These are phyloP conservation scores for Eulemur rubriventer DNA, from an alignment of 2,797 vertebrate species.

Conservation along the genomic window DNA sequence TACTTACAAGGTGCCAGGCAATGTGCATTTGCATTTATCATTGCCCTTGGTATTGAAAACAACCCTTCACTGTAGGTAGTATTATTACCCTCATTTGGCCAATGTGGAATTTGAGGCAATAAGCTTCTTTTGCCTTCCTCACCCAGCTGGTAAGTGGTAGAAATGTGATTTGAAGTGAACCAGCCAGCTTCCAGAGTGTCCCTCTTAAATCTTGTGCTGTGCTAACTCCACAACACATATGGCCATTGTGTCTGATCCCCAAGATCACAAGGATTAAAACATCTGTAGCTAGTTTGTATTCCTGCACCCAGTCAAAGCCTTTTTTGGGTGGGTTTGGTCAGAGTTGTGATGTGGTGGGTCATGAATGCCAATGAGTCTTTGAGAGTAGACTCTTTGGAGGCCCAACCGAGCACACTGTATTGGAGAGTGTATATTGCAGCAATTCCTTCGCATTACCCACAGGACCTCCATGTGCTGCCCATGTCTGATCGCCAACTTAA, in stretches of 20 bases:
- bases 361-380: background rate
- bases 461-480: background rate
- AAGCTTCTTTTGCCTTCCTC: background rate
- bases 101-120: background rate
- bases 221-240: background rate
- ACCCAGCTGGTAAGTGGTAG: background rate
- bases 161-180: background rate
- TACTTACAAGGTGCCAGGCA: background rate
- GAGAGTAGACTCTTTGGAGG: background rate
- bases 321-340: background rate
- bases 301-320: background rate
- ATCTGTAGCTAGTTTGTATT: background rate
- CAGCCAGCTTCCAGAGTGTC: background rate
- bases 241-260: background rate
- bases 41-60: conserved; percentile 3
- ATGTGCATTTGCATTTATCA: background rate
- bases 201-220: background rate
- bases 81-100: background rate
- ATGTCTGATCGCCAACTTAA: background rate
- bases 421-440: background rate
- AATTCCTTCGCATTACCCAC: background rate
- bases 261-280: background rate
- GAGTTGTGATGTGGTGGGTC: background rate
- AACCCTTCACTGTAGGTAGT: background rate
- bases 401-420: background rate